These are phyloP conservation scores for Cinclus cinclus DNA, from an alignment of 2,113 vertebrate genomes.

Conservation along the genomic window DNA sequence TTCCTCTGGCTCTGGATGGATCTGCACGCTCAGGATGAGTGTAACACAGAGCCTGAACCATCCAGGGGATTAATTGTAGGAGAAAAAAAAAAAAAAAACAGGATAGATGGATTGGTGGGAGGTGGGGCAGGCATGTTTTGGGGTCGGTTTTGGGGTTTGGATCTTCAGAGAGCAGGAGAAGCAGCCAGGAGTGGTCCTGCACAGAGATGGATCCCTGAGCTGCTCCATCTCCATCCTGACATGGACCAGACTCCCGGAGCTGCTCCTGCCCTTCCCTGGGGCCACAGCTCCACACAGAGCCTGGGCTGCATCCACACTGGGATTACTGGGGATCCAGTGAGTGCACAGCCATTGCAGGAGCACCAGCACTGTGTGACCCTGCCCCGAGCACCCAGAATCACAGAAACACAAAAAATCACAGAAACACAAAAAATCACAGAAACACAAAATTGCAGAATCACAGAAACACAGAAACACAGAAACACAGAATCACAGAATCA, in stretches of 20 bases:
- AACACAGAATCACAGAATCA: too few species aligned
- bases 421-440: too few species aligned
- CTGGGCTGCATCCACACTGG: not conserved
- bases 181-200: not conserved
- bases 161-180: not conserved
- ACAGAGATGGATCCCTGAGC: not conserved
- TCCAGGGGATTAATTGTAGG: accelerated
- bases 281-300: not conserved
- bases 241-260: accelerated
- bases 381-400: not conserved
- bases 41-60: not conserved
- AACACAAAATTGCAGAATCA: too few species aligned
- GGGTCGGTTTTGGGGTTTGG: not conserved
- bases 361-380: accelerated
- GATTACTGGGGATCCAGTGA: not conserved
- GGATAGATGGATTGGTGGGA: not conserved
- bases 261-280: not conserved
- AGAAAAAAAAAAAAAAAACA: not conserved
- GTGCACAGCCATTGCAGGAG: not conserved
- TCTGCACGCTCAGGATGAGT: not conserved
- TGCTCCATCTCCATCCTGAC: not conserved
- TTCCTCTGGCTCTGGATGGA: not conserved
- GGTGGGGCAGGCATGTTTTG: not conserved
- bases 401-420: too few species aligned
- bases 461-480: too few species aligned